These are phyloP conservation scores for Acanthis flammea DNA, from an alignment of 2,797 vertebrate genomes.

Conservation along the genomic window DNA sequence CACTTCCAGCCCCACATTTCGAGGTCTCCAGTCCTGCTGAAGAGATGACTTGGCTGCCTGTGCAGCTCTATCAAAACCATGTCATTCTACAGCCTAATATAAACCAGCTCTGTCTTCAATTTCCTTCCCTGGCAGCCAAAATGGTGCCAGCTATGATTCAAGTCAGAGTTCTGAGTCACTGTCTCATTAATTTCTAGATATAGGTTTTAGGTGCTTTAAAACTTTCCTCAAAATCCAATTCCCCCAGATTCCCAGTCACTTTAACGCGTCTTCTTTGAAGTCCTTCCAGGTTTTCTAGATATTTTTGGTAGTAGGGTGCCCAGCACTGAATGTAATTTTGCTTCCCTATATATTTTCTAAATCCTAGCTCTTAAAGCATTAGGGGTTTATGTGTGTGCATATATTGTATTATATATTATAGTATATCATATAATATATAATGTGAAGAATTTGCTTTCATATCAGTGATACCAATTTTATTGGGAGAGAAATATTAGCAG, in stretches of 20 bases:
- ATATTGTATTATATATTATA: constrained; percentile 2
- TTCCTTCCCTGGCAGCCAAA: background rate
- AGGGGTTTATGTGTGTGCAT: background rate
- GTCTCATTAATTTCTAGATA: background rate
- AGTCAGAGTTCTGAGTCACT: background rate
- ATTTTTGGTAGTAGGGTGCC: background rate
- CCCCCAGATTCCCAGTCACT: background rate
- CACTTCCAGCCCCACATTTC: background rate
- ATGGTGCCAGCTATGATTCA: background rate
- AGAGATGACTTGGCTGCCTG: background rate
- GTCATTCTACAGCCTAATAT: background rate
- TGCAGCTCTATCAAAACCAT: background rate
- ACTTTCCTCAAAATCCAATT: background rate
- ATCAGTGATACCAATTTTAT: constrained; percentile 38
- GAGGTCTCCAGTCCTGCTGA: accelerated
- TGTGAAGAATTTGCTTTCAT: constrained; percentile 25
- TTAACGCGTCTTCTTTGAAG: background rate
- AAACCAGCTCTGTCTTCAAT: background rate
- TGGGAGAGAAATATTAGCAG: constrained; percentile 44
- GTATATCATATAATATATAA: background rate
- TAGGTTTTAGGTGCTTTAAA: background rate
- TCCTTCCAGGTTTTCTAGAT: background rate
- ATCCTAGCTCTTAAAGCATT: constrained; percentile 40
- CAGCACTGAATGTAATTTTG: background rate
- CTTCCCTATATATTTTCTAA: constrained; percentile 20